Percentiles rank a stretch among this genome's conserved stretches.
Conservation (phyloP, 2,888 invertebrate genomes). For the Anthoptus insignis region DNA sequence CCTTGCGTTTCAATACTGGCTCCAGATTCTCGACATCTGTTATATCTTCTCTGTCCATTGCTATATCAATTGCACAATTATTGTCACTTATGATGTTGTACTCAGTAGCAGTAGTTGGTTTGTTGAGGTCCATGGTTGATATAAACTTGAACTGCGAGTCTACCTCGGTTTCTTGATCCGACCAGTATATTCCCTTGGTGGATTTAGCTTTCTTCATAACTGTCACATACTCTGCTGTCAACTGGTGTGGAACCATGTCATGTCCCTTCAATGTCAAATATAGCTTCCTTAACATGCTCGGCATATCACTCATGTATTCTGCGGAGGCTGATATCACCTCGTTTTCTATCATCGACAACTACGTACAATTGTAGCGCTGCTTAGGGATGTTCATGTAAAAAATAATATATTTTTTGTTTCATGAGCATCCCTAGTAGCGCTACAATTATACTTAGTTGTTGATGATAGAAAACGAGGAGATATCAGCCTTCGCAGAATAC, state of each 20-base stretch:
- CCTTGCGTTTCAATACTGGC: conserved; percentile 70
- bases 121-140: conserved; percentile 65
- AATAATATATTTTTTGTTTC: no score
- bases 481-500: conserved; percentile 81
- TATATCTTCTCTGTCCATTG: conserved; percentile 73
- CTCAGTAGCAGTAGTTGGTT: conserved; percentile 59
- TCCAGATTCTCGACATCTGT: conserved; percentile 70
- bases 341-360: conserved; percentile 73
- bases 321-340: conserved; percentile 83
- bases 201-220: conserved; percentile 87
- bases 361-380: no score
- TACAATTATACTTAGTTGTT: no score
- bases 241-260: conserved; percentile 84
- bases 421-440: no score
- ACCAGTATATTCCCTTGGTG: conserved; percentile 88
- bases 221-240: conserved; percentile 86
- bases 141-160: conserved; percentile 69
- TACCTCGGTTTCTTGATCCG: conserved; percentile 71
- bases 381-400: no score
- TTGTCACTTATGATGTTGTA: neutral
- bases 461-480: conserved; percentile 79
- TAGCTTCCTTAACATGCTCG: conserved; percentile 84
- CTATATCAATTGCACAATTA: conserved; percentile 61
- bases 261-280: conserved; percentile 87
- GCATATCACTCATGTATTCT: conserved; percentile 82